Conservation (phyloP, 2,888 invertebrate genomes). For the Taenaris catops region DNA sequence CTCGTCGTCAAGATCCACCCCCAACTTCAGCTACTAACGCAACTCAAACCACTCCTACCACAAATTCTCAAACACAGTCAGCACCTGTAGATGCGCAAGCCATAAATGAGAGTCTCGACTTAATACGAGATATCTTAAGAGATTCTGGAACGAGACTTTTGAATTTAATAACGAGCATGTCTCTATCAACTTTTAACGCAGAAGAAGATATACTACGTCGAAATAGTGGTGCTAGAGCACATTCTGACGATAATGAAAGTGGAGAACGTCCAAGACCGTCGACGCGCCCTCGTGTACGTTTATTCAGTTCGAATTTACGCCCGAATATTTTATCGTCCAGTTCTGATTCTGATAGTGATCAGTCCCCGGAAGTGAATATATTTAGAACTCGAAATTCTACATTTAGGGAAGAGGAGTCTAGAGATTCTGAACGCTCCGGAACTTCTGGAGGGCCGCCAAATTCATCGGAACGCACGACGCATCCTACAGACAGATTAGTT, state of each 20-base stretch:
- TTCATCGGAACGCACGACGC: constrained; percentile 21
- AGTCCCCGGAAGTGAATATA: constrained; percentile 60
- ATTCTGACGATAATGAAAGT: constrained; percentile 44
- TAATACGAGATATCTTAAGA: constrained; percentile 67
- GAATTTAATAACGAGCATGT: constrained; percentile 70
- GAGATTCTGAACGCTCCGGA: constrained; percentile 26
- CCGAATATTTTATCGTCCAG: constrained; percentile 51
- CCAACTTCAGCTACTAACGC: constrained; percentile 12
- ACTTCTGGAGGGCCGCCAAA: constrained; percentile 17
- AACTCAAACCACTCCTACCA: constrained; percentile 25
- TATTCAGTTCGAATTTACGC: constrained; percentile 40
- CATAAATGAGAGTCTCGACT: constrained; percentile 65
- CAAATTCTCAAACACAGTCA: constrained; percentile 18
- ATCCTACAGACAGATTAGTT: constrained; percentile 47
- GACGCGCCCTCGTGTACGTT: constrained; percentile 37
- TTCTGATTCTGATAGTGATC: constrained; percentile 66
- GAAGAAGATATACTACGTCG: constrained; percentile 43
- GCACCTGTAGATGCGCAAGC: constrained; percentile 58
- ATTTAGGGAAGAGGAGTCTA: constrained; percentile 44
- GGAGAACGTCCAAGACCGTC: constrained; percentile 25
- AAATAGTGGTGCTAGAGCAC: constrained; percentile 34
- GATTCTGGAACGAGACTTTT: constrained; percentile 68
- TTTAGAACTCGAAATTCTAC: constrained; percentile 59
- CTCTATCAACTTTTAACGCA: constrained; percentile 53
- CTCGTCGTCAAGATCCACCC: constrained; percentile 9